Percentiles rank a stretch among this genome's conserved stretches.
Evolutionary conservation across 2,797 vertebrate genomes (phyloP).

Genomic region (Prunella strophiata): DNA sequence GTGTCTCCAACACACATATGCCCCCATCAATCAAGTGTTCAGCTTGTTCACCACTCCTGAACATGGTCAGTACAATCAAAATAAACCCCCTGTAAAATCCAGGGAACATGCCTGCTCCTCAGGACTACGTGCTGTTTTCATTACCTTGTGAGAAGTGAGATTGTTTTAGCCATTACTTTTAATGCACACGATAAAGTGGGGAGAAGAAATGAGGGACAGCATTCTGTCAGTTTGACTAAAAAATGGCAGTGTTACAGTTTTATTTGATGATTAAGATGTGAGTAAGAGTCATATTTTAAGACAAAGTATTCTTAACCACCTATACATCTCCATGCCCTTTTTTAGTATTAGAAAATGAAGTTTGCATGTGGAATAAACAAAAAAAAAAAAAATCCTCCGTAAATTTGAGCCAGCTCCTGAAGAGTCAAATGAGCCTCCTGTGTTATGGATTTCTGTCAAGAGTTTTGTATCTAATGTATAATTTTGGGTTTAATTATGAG

Average conservation of each 20-base stretch:
- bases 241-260: neutral
- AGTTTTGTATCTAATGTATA: neutral
- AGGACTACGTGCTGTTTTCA: neutral
- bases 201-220: neutral
- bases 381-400: neutral
- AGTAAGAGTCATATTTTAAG: neutral
- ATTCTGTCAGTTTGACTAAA: neutral
- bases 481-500: neutral
- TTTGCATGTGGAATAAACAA: neutral
- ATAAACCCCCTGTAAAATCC: neutral
- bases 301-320: neutral
- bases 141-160: neutral
- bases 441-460: neutral
- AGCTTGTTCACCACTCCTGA: neutral
- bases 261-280: neutral
- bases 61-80: neutral
- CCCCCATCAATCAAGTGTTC: neutral
- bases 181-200: neutral
- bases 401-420: neutral
- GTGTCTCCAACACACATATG: neutral
- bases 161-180: neutral
- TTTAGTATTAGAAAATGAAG: neutral
- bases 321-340: neutral
- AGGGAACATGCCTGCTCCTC: neutral
- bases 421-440: neutral